Evolutionary conservation across 2,797 vertebrate genomes (phyloP), one percentile per base, ranked within the genome.

Genomic region (Gymnothorax reevesii): DNA sequence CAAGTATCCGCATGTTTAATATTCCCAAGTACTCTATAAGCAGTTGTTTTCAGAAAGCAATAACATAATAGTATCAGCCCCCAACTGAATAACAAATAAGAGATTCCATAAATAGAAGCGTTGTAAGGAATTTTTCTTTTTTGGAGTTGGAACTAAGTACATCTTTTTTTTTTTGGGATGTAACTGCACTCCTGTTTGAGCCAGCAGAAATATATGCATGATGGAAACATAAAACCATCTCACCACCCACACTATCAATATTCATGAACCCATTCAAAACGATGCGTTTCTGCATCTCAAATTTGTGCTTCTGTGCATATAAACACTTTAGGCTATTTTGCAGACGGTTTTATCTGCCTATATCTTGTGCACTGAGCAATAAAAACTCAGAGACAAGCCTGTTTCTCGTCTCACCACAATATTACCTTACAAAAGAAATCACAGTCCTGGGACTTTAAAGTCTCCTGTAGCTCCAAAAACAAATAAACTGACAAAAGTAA

Each of bases 221-320:
- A n/a, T 25, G 66, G 77, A 7, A 49, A 84, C 49, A 71, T 55
- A 49, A 54, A 71, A 33, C 71, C 66, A 13, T 27, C 86, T 66
- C n/a, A 49, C 42, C 22, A 80, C 62, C 54, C 85, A 69, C 62
- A 57, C 33, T 7, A 86, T 82, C 25, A 82, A 83, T 57, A 83
- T 83, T 83, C 82, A 86, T 86, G 82, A 86, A 57, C 22, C 27
- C 20, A 22, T 15, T 55, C 80, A 52, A 59, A 13, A n/a, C 27
- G n/a, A 73, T 10, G 77, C 7, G n/a, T 54, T 80, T 55, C 7
- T 55, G 77, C 52, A 80, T 55, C 77, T 80, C 17, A 54, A 55
- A 55, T 2, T 20, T 80, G 52, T 80, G 52, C 49, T 80, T 77
- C 73, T 77, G 15, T 49, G 73, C 33, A 13, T 54, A 20, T 42